Evolutionary conservation across 2,113 vertebrate genomes (phyloP), one percentile per base, ranked within the genome.

Genomic region (Corydoras maculifer): DNA sequence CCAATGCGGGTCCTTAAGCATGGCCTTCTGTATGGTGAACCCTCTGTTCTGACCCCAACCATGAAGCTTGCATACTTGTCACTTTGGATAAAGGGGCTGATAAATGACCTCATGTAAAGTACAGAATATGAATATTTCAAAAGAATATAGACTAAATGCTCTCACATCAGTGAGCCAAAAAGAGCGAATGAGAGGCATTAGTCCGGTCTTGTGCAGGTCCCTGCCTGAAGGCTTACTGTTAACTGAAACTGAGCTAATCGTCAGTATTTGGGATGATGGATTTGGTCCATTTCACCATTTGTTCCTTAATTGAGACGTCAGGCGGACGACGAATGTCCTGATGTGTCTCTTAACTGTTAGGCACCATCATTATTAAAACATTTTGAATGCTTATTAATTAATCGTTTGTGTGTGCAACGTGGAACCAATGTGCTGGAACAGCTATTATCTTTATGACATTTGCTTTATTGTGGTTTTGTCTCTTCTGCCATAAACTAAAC

Each of bases 291-390:
- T 68, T 68, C 32, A 9, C 72, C 65, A 68, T 74, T 74, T 68
- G 65, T 65, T 62, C 50, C 50, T 58, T 74, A 74, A 74, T 74
- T 74, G 72, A 74, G 72, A 68, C 49, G 65, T 74, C 72, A 74
- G 58, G 4, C 58, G 0, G 65, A 54, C 51, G 10, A 59, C 43
- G 65, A 43, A 58, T 73, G 71, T 69, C 60, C 62, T 49, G 70
- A 51, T 60, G 48, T 69, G 65, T 73, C 18, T 57, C 64, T 68
- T 77, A 77, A 77, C 65, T 29, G 30, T 74, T 77, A 77, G 73
- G 65, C 69, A 77, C 73, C 64, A 70, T 18, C n/a, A 67, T 77
- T 73, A 70, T 77, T 77, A 73, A 66, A 65, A 70, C 54, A 54
- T 63, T 69, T 65, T 51, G 54, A 9, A 29, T 35, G 54, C 18